A percentile compares a stretch with the other conserved stretches of the same genome.
Conservation (phyloP, 2,113 vertebrate genomes). For the Potamarius usumacintae region DNA sequence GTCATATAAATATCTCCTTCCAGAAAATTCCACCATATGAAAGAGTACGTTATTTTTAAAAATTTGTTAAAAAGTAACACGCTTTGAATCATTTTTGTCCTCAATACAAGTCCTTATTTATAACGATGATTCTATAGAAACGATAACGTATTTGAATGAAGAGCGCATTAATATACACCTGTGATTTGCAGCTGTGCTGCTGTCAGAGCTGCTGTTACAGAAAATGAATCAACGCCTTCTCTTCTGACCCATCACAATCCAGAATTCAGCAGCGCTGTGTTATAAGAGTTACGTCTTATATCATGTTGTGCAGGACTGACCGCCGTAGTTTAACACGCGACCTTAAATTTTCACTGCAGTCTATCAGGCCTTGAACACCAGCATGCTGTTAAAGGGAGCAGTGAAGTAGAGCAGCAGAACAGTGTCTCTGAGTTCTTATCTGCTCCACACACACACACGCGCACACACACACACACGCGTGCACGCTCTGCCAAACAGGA, state of each 20-base stretch:
- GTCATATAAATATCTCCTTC: not conserved
- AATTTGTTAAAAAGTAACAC: not conserved
- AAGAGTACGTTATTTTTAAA: no score
- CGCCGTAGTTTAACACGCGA: not conserved
- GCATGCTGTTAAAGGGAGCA: constrained; percentile 45
- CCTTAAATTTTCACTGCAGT: not conserved
- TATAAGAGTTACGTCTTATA: not conserved
- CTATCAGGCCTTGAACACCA: constrained; percentile 35
- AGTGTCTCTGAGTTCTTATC: constrained; percentile 58
- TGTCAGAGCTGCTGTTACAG: not conserved
- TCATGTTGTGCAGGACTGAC: not conserved
- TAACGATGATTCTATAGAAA: not conserved
- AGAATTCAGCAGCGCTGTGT: not conserved
- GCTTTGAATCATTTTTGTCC: not conserved
- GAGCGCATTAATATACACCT: not conserved
- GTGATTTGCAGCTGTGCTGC: not conserved
- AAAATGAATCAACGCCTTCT: not conserved
- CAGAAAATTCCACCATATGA: no score
- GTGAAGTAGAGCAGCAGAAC: constrained; percentile 37
- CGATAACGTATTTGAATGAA: not conserved
- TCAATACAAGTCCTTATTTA: not conserved
- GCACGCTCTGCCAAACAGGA: constrained; percentile 26
- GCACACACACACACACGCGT: no score
- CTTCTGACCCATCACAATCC: not conserved
- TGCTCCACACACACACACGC: constrained; percentile 7